phyloP scores from a whole-genome alignment of 2,888 invertebrate species.

The Apeira syringaria region DNA sequence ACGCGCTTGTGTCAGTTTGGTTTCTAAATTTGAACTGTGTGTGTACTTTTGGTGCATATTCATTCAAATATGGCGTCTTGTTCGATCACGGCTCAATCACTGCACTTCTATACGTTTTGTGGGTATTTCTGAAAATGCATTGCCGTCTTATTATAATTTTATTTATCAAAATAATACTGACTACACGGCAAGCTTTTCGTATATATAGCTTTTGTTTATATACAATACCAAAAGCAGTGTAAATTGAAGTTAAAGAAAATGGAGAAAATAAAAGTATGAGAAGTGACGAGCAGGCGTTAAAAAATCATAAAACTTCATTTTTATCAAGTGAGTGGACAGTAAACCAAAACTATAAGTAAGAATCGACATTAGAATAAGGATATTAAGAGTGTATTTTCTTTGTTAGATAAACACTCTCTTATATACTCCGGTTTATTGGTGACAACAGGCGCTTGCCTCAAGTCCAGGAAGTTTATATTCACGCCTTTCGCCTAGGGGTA shows the following conservation, averaged over 20 bases:
- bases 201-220: conserved; percentile 7
- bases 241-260: conserved; percentile 39
- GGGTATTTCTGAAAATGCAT: conserved; percentile 55
- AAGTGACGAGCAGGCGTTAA: no score
- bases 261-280: no score
- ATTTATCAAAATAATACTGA: background rate
- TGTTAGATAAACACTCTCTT: no score
- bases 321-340: no score
- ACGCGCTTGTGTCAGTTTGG: conserved; percentile 31
- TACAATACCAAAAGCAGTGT: conserved; percentile 24
- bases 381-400: no score
- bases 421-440: no score
- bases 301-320: no score
- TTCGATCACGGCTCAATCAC: conserved; percentile 42
- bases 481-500: no score
- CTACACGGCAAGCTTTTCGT: conserved; percentile 2
- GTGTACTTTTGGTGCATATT: conserved; percentile 23
- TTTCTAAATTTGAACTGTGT: conserved; percentile 17
- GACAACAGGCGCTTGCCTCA: no score
- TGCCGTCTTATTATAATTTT: conserved; percentile 19
- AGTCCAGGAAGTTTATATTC: no score
- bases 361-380: no score
- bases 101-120: conserved; percentile 51
- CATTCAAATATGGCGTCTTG: conserved; percentile 26
- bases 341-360: no score